Conservation (phyloP, 2,888 invertebrate species). For the Deroplatys truncata region DNA sequence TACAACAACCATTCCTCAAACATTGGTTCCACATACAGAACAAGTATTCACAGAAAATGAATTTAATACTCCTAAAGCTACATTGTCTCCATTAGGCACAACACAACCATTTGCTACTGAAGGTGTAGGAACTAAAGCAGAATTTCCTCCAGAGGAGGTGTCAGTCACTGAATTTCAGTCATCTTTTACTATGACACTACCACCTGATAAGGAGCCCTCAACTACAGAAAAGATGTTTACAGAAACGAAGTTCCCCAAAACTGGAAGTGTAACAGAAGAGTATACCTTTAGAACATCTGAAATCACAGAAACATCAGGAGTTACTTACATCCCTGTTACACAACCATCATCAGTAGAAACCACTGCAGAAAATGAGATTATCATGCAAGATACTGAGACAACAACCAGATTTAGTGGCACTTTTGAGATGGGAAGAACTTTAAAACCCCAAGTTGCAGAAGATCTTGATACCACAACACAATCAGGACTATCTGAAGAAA, state of each 20-base stretch:
- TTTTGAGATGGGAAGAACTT: not conserved
- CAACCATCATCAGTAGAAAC: not conserved
- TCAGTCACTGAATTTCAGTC: not conserved
- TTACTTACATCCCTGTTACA: not conserved
- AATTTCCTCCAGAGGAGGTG: not conserved
- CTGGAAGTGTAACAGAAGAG: too few relatives aligned
- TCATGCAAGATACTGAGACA: not conserved
- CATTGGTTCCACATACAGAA: not conserved
- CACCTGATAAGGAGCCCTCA: not conserved
- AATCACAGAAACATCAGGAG: not conserved
- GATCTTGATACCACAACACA: not conserved
- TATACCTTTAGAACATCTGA: not conserved
- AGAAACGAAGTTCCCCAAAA: not conserved
- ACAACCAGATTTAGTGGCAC: not conserved
- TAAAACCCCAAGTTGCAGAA: not conserved
- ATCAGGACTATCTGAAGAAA: not conserved
- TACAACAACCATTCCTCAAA: not conserved
- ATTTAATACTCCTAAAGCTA: not conserved
- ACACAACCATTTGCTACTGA: not conserved
- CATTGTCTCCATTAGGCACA: not conserved
- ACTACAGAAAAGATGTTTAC: not conserved
- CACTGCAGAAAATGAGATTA: not conserved
- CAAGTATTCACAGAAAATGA: not conserved
- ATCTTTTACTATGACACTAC: not conserved
- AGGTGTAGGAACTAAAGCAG: not conserved